A percentile compares a stretch with the other conserved stretches of the same genome.
Evolutionary conservation across 2,113 vertebrate genomes (phyloP).

Genomic region (Tragelaphus strepsiceros): DNA sequence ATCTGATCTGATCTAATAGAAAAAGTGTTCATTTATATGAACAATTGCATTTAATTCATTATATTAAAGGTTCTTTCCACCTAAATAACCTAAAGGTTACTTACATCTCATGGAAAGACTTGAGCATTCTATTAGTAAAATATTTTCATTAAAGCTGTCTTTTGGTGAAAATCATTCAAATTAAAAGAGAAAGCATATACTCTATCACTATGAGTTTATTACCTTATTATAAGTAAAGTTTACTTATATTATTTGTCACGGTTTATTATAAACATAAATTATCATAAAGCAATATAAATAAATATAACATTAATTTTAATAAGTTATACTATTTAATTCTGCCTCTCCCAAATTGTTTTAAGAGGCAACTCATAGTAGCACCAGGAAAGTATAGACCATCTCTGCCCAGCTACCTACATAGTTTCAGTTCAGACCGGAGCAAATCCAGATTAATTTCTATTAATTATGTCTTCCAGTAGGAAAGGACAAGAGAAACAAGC

Average conservation of each 20-base stretch:
- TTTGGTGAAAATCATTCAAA: not conserved
- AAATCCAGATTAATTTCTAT: not conserved
- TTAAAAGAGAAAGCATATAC: not conserved
- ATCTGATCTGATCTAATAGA: not conserved
- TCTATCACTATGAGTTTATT: not conserved
- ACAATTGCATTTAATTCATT: not conserved
- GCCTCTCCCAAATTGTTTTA: not conserved
- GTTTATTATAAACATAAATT: not conserved
- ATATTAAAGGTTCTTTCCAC: not conserved
- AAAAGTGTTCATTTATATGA: not conserved
- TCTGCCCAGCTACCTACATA: not conserved
- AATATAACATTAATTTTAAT: not conserved
- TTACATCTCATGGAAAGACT: not conserved
- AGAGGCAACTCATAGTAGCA: not conserved
- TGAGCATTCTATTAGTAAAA: not conserved
- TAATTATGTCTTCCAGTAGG: not conserved
- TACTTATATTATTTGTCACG: not conserved
- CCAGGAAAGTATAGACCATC: not conserved
- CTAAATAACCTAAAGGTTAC: not conserved
- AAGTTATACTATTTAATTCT: not conserved
- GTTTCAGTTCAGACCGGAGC: not conserved
- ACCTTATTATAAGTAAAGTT: not conserved
- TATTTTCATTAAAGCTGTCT: not conserved
- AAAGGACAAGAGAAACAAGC: not conserved
- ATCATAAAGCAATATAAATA: constrained; percentile 7